phyloP scores from a whole-genome alignment of 2,113 vertebrate genomes.

The Murina feae region DNA sequence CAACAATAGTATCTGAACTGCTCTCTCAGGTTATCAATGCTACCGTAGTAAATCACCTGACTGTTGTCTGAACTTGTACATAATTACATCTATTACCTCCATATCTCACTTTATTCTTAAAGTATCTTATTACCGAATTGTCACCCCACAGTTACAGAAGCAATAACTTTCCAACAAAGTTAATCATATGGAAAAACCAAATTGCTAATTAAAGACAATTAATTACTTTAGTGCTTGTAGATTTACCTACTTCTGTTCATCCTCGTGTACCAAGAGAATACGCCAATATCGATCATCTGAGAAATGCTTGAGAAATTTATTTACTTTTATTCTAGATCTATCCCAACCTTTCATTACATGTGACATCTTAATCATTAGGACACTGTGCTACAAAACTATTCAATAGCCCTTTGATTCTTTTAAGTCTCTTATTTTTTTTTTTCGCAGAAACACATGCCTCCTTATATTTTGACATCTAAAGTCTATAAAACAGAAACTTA shows the following conservation, averaged over 20 bases:
- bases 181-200: conserved; percentile 39
- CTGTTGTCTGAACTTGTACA: conserved; percentile 44
- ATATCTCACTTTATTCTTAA: conserved; percentile 27
- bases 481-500: background rate
- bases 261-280: background rate
- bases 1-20: background rate
- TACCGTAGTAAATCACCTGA: conserved; percentile 27
- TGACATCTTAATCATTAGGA: background rate
- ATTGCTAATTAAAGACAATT: conserved; percentile 57
- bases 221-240: background rate
- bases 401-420: background rate
- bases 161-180: conserved; percentile 53
- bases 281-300: background rate
- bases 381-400: background rate
- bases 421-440: background rate
- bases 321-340: background rate
- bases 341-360: background rate
- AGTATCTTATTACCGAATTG: conserved; percentile 43
- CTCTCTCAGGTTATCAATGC: background rate
- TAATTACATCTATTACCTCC: conserved; percentile 49
- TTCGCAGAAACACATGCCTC: background rate
- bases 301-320: background rate
- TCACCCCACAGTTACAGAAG: conserved; percentile 55
- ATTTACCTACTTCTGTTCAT: background rate
- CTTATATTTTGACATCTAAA: background rate